Percentiles rank a stretch among this genome's conserved stretches.
Evolutionary conservation across 2,797 vertebrate species (phyloP).

Genomic region (Xenops minutus): DNA sequence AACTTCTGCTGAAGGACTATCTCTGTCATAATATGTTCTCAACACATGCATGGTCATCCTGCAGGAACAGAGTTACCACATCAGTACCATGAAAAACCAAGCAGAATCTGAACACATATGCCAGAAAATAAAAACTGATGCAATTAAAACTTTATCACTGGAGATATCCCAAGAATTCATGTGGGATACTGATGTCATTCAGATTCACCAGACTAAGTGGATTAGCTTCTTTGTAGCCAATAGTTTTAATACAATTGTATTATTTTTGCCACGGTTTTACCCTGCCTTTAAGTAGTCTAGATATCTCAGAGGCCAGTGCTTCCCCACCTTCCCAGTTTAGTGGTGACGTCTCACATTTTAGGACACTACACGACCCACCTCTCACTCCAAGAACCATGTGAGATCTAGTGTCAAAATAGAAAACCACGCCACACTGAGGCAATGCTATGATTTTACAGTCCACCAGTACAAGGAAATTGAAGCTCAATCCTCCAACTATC

Average conservation of each 20-base stretch:
- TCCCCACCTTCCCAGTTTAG: not conserved
- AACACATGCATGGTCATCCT: not conserved
- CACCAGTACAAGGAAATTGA: not conserved
- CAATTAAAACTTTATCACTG: not conserved
- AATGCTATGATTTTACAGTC: not conserved
- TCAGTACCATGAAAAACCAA: not conserved
- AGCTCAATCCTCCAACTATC: not conserved
- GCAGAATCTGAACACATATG: not conserved
- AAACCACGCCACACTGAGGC: not conserved
- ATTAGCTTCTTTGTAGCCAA: not conserved
- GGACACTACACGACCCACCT: not conserved
- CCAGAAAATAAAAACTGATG: not conserved
- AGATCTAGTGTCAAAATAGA: not conserved
- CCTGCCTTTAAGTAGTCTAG: not conserved
- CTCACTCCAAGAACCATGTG: not conserved
- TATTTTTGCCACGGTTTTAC: not conserved
- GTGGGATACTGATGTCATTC: not conserved
- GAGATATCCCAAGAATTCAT: not conserved
- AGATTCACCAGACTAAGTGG: not conserved
- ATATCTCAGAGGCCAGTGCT: not conserved
- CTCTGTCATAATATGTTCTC: not conserved
- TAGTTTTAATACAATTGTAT: not conserved
- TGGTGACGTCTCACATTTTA: not conserved
- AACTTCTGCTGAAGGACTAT: not conserved
- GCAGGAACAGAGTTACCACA: not conserved